Evolutionary conservation across 2,797 vertebrate species (phyloP).

Genomic region (Phaenicophaeus curvirostris): DNA sequence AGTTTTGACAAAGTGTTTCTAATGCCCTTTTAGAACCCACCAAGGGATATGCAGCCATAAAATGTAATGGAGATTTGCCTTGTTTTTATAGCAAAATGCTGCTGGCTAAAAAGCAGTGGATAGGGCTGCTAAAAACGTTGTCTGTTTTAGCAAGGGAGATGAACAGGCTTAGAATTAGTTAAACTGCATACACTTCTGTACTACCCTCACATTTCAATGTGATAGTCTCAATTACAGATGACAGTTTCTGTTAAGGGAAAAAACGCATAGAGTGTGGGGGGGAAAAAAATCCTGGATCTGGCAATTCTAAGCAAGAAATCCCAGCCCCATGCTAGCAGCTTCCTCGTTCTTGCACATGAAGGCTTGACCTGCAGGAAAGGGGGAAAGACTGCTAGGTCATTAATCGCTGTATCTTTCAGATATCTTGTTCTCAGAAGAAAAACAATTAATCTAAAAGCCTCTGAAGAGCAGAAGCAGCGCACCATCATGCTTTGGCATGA

Average conservation of each 20-base stretch:
- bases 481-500: neutral
- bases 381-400: neutral
- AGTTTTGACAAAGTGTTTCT: neutral
- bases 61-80: neutral
- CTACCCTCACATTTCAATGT: neutral
- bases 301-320: neutral
- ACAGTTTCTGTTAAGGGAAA: neutral
- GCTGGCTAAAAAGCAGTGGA: neutral
- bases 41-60: neutral
- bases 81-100: neutral
- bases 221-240: constrained; percentile 40
- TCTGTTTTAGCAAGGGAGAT: neutral
- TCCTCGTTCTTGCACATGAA: neutral
- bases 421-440: neutral
- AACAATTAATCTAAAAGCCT: neutral
- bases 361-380: neutral
- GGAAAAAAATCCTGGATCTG: neutral
- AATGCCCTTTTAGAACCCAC: neutral
- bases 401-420: neutral
- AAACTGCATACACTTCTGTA: neutral
- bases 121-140: neutral
- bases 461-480: neutral
- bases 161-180: neutral
- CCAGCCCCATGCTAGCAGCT: neutral
- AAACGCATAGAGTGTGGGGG: neutral